These are phyloP conservation scores for Clarias magur DNA, from an alignment of 2,113 vertebrate genomes.

Conservation along the genomic window DNA sequence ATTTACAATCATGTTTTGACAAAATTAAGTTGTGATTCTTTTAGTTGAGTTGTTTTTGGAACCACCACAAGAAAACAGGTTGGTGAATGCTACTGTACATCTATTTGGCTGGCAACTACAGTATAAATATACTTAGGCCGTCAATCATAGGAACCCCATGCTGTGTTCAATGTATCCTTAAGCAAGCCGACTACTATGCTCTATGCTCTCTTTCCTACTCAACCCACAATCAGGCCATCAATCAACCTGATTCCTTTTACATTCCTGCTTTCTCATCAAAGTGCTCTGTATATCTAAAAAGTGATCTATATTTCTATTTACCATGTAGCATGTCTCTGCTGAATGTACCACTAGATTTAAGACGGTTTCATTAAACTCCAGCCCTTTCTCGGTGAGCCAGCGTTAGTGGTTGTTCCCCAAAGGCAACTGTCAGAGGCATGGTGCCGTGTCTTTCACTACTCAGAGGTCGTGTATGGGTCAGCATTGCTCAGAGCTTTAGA, in stretches of 20 bases:
- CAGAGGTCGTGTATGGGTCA: constrained; percentile 30
- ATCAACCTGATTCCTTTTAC: constrained; percentile 9
- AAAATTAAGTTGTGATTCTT: not conserved
- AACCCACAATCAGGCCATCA: constrained; percentile 41
- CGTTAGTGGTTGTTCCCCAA: not conserved
- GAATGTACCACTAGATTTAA: not conserved
- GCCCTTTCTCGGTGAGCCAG: not conserved
- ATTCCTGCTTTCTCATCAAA: not conserved
- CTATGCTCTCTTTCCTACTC: not conserved
- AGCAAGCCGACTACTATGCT: constrained; percentile 49
- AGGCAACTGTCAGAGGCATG: constrained; percentile 10
- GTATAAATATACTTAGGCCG: constrained; percentile 13
- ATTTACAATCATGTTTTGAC: not conserved
- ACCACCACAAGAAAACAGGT: not conserved
- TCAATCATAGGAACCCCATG: constrained; percentile 55
- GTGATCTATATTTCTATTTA: constrained; percentile 18
- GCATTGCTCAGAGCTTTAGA: constrained; percentile 15
- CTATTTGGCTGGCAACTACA: not conserved
- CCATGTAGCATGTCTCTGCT: constrained; percentile 3
- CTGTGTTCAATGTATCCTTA: constrained; percentile 57
- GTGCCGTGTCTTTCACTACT: not conserved
- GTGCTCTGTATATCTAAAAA: not conserved
- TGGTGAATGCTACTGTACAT: not conserved
- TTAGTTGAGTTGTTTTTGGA: not conserved
- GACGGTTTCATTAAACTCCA: constrained; percentile 11